Base-by-base conservation (phyloP, 2,113 vertebrate species). In the Acrocephalus kingi region DNA sequence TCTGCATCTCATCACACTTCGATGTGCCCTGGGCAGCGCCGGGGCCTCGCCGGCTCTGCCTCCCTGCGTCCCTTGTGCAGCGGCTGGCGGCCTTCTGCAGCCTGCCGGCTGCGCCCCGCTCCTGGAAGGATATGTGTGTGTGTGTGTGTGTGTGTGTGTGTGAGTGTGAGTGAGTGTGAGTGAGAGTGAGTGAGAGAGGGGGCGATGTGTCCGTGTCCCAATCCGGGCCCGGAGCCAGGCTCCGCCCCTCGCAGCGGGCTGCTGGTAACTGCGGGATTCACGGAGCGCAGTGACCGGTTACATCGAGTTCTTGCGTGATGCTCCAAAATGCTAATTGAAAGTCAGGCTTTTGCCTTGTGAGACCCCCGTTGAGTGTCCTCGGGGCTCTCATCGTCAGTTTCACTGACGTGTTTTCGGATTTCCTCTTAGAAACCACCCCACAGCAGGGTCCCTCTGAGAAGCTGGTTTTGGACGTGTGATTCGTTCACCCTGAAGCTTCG, bases 301-400 rank as follows among this genome's bases (percentile, higher is more conserved):
- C 23, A 9, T 3, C 28, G 9, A 11, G 39, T 74, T 64, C 19
- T 23, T 39, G 46, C 11, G 1, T 7, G 18, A 17, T 19, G 46
- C 48, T 54, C 13, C 24, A 3, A 27, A 69, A 39, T 18, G 28
- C 27, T 23, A 9, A 15, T 21, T 41, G n/a, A 27, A 18, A 37
- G 58, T n/a, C n/a, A n/a, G n/a, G 8, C 19, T 72, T 41, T 22
- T 62, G 14, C 16, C 7, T 48, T 30, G n/a, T 37, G 48, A 39
- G 63, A 46, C 20, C 21, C 13, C 7, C 3, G 1, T 0, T 49
- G 52, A 24, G 54, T 25, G 43, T 39, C 10, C 24, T 35, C 9
- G 14, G 46, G 22, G 20, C 18, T 49, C 22, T 30, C 39, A 3
- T 15, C 33, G 22, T n/a, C 49, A 55, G 54, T 49, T 48, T 14